A percentile compares a stretch with the other conserved stretches of the same genome.
phyloP scores from a whole-genome alignment of 2,888 invertebrate species.

The Dicycla oo region DNA sequence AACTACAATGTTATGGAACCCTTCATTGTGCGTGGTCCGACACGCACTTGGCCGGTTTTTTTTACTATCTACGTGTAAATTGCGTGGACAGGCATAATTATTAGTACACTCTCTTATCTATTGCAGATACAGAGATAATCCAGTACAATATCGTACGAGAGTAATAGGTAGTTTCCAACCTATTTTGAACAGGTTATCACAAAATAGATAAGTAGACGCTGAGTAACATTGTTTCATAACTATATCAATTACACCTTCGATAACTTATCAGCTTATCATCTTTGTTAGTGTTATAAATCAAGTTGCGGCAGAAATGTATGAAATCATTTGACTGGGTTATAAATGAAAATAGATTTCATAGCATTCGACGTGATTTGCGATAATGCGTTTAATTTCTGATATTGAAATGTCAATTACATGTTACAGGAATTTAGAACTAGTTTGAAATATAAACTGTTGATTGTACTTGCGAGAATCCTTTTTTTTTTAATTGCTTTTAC shows the following conservation, averaged over 20 bases:
- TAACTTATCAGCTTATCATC: slow-evolving; percentile 60
- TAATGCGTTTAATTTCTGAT: slow-evolving; percentile 16
- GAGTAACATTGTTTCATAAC: slow-evolving; percentile 69
- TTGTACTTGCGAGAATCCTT: neutral
- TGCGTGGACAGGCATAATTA: slow-evolving; percentile 43
- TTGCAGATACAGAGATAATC: slow-evolving; percentile 56
- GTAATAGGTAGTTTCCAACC: slow-evolving; percentile 68
- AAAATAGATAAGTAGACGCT: slow-evolving; percentile 55
- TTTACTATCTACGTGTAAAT: slow-evolving; percentile 31
- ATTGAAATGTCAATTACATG: slow-evolving; percentile 9
- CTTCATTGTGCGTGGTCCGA: too few species aligned
- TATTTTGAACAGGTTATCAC: slow-evolving; percentile 66
- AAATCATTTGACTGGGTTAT: slow-evolving; percentile 5
- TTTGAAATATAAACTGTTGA: slow-evolving; percentile 10
- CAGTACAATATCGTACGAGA: slow-evolving; percentile 63
- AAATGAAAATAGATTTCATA: slow-evolving; percentile 21
- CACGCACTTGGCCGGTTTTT: too few species aligned
- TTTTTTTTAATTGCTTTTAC: neutral
- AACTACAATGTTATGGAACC: too few species aligned
- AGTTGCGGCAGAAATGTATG: slow-evolving; percentile 33
- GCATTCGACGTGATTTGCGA: neutral
- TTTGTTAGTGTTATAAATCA: slow-evolving; percentile 54
- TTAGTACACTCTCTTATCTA: slow-evolving; percentile 40
- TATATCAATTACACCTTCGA: slow-evolving; percentile 70
- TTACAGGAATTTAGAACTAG: neutral